Base-by-base conservation (phyloP, 2,113 vertebrate genomes). In the Fulica atra region DNA sequence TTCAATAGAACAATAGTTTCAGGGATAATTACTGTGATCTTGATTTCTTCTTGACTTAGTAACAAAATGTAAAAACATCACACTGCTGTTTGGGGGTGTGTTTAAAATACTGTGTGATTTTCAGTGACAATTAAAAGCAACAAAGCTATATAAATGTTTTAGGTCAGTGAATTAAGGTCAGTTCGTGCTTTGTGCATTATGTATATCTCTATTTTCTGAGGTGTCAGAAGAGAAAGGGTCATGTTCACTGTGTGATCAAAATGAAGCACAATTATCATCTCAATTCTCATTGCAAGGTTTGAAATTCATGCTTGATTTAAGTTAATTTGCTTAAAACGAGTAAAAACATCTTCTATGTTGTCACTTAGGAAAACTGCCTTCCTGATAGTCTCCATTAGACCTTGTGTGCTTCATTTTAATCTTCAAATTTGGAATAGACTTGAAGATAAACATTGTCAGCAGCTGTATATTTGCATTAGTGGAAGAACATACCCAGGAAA, bases 81-180 rank as follows among this genome's bases (percentile, higher is more conserved):
- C 10, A 36, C 19, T 81, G 46, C 16, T 83, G 5, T 72, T 78
- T 36, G 29, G 50, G 44, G 21, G 2, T 35, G 23, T 93, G 38
- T 88, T 73, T 81, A 38, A 92, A 33, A 64, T 42, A 54, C 17
- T 66, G 1, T 33, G 48, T 71, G 1, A 71, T 86, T 90, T 94
- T 93, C 76, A 83, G 46, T 83, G 79, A 83, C 82, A 92, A 93
- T 42, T 77, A 88, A 92, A 95, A 91, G 63, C 26, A 51, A 42
- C 56, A 81, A 86, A 84, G 20, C 25, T 51, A 51, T 86, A 77
- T 50, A 66, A 53, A 77, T 83, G 19, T 77, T 89, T 73, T 61
- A 70, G 54, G 51, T 50, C n/a, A 11, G 23, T 68, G 70, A 85
- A 69, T 86, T 82, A 42, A 88, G 85, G 50, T 74, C 38, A 73